phyloP scores from a whole-genome alignment of 2,888 invertebrate species.

The Molorchus minor region DNA sequence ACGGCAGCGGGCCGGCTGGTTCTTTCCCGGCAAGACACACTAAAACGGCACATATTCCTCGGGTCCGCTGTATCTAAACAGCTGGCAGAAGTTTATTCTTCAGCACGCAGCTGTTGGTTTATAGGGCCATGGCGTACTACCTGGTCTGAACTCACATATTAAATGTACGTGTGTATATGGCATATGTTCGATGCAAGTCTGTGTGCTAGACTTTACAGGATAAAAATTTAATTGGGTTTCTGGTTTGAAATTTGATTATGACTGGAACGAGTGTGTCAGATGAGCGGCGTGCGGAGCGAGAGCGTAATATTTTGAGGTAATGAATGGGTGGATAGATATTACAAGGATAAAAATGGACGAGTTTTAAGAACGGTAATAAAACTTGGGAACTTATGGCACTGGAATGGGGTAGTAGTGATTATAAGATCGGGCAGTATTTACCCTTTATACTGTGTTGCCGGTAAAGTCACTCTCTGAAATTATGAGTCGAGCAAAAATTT shows the following conservation, averaged over 20 bases:
- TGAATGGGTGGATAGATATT: too few relatives aligned
- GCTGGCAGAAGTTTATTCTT: conserved; percentile 64
- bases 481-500: too few relatives aligned
- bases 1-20: conserved; percentile 46
- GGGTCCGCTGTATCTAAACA: conserved; percentile 58
- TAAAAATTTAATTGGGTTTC: conserved; percentile 24
- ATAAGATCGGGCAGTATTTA: too few relatives aligned
- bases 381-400: too few relatives aligned
- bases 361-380: too few relatives aligned
- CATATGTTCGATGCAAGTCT: conserved; percentile 48
- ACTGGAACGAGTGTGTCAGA: conserved; percentile 3
- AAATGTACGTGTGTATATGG: too few relatives aligned
- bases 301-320: too few relatives aligned
- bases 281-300: not conserved
- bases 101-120: conserved; percentile 62
- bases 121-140: conserved; percentile 54
- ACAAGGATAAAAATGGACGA: too few relatives aligned
- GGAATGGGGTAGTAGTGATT: too few relatives aligned
- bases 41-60: conserved; percentile 37
- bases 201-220: conserved; percentile 9
- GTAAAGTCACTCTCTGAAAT: too few relatives aligned
- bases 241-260: conserved; percentile 22
- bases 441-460: too few relatives aligned
- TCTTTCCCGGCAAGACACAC: conserved; percentile 36
- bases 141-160: conserved; percentile 50